Base-by-base conservation (phyloP, 2,797 vertebrate genomes). In the Tragelaphus eurycerus region DNA sequence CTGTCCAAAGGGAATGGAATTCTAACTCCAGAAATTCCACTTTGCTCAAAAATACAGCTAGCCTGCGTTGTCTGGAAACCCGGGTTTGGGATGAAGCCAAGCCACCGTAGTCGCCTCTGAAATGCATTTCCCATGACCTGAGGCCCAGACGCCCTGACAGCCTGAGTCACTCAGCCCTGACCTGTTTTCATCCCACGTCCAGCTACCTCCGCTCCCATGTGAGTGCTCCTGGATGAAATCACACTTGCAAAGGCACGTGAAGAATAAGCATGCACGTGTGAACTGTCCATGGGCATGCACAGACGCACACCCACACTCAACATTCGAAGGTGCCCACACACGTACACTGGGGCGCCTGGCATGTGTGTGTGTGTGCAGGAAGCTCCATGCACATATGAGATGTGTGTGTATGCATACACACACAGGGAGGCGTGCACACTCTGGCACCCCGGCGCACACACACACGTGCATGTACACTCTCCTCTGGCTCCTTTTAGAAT, bases 121-220 rank as follows among this genome's bases (percentile, higher is more conserved):
- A 97, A 97, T 90, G 71, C 54, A 81, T 89, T 95, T 90, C 84
- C 93, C 76, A n/a, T 93, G 84, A 92, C 83, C 97, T 97, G 95
- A 86, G 59, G 94, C 93, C 90, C 95, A 86, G 93, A 83, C 3
- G 1, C 86, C 92, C 86, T 78, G 90, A 89, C 92, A 55, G 86
- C 88, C 90, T 2, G 0, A 90, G 92, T 90, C 88, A 67, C n/a
- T 97, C 95, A 87, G 86, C 10, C 21, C 90, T 96, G 95, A 97
- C 96, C 96, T 98, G 95, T 85, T 97, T 97, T 71, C 95, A 82
- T 7, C 92, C 59, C 43, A 43, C 7, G 0, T 86, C 29, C 31
- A 84, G 89, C 76, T 79, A 71, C 91, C 84, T 52, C 16, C 27
- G 83, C 91, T 94, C 91, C 92, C 93, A 59, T 6, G 1, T 91